phyloP scores from a whole-genome alignment of 1,140 invertebrate genomes.

The Dreissena polymorpha region DNA sequence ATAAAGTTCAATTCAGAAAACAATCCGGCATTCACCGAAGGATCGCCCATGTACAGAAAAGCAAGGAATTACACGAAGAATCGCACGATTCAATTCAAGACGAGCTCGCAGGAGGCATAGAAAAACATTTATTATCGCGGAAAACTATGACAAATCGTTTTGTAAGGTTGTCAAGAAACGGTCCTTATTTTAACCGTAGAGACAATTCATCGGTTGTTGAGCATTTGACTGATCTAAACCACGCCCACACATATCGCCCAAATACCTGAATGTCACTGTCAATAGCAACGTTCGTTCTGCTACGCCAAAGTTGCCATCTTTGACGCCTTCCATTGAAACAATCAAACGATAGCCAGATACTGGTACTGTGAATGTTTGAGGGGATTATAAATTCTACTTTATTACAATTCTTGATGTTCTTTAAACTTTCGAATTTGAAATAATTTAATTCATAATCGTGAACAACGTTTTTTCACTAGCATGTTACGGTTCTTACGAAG shows the following conservation, averaged over 20 bases:
- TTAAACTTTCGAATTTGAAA: no score
- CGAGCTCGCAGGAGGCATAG: not conserved
- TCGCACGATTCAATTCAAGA: constrained; percentile 35
- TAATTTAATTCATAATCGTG: no score
- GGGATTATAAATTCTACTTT: no score
- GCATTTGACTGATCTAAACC: constrained; percentile 10
- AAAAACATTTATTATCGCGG: constrained; percentile 31
- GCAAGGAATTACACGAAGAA: not conserved
- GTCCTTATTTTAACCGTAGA: not conserved
- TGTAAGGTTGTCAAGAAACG: not conserved
- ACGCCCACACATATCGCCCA: not conserved
- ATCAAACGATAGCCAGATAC: not conserved
- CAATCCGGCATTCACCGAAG: constrained; percentile 22
- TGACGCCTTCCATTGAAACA: constrained; percentile 7
- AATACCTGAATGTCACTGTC: not conserved
- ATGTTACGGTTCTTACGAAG: no score
- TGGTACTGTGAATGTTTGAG: no score
- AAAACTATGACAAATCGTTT: constrained; percentile 30
- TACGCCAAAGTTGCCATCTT: constrained; percentile 22
- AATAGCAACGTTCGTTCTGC: constrained; percentile 23
- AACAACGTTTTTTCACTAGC: no score
- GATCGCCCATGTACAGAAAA: constrained; percentile 4
- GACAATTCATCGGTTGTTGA: constrained; percentile 8
- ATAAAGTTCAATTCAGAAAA: constrained; percentile 31
- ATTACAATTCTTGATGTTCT: no score